Evolutionary conservation across 1,140 invertebrate genomes (phyloP).

Genomic region (Vollenhovia emeryi): DNA sequence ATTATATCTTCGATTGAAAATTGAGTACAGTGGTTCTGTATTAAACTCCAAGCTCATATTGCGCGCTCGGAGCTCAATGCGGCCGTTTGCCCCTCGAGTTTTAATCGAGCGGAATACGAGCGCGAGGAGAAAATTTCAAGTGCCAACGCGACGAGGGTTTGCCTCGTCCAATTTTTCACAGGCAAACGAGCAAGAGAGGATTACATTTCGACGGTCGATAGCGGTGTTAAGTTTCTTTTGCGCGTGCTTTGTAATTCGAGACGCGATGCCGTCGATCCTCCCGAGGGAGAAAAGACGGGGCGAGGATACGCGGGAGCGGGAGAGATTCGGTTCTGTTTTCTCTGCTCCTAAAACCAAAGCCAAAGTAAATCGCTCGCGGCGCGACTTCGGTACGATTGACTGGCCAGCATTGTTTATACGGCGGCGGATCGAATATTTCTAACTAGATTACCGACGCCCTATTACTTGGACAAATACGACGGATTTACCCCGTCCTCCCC

Average conservation of each 20-base stretch:
- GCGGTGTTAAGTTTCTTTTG: constrained; percentile 61
- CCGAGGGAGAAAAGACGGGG: constrained; percentile 31
- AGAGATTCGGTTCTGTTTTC: constrained; percentile 55
- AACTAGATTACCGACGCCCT: constrained; percentile 78
- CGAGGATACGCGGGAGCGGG: neutral
- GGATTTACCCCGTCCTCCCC: constrained; percentile 32
- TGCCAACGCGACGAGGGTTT: constrained; percentile 10
- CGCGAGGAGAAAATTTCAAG: neutral
- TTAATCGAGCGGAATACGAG: neutral
- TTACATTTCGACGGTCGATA: constrained; percentile 58
- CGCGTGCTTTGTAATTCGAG: constrained; percentile 74
- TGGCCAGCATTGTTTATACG: constrained; percentile 72
- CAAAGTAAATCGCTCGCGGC: constrained; percentile 76
- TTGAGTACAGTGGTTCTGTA: neutral
- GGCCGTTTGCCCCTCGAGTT: neutral
- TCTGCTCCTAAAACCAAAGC: constrained; percentile 57
- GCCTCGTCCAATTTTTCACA: neutral
- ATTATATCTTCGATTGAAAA: neutral
- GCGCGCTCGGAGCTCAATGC: neutral
- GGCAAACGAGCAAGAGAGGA: constrained; percentile 15
- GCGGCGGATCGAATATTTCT: constrained; percentile 78
- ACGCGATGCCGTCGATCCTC: constrained; percentile 65
- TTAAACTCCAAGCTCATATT: neutral
- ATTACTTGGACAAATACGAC: constrained; percentile 68
- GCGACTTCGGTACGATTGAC: constrained; percentile 62